Conservation (phyloP, 2,113 vertebrate species). For the Callocephalon fimbriatum region DNA sequence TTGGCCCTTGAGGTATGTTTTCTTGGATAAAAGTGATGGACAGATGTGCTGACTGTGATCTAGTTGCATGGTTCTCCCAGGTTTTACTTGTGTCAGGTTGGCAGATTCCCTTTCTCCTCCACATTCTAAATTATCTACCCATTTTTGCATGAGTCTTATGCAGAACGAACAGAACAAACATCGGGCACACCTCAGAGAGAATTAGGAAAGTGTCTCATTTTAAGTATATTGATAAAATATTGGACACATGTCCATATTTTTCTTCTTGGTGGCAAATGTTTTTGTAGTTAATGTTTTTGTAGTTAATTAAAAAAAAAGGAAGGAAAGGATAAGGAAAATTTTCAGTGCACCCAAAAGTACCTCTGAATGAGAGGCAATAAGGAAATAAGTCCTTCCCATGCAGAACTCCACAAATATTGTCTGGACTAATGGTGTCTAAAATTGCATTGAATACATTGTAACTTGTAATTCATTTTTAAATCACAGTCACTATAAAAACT, state of each 20-base stretch:
- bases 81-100: neutral
- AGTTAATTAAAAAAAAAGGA: neutral
- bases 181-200: neutral
- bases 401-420: conserved; percentile 14
- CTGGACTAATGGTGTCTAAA: conserved; percentile 49
- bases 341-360: neutral
- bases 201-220: neutral
- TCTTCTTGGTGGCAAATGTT: neutral
- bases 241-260: neutral
- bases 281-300: neutral
- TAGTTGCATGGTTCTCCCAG: neutral
- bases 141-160: neutral
- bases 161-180: neutral
- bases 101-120: neutral
- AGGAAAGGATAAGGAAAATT: neutral
- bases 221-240: neutral
- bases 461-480: conserved; percentile 40
- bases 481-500: conserved; percentile 26
- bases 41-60: neutral
- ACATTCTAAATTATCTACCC: neutral
- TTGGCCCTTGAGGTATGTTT: neutral
- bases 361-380: conserved; percentile 18
- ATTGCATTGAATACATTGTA: conserved; percentile 5
- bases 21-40: neutral
- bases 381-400: conserved; percentile 9